Evolutionary conservation across 2,113 vertebrate genomes (phyloP).

Genomic region (Ameiurus melas): DNA sequence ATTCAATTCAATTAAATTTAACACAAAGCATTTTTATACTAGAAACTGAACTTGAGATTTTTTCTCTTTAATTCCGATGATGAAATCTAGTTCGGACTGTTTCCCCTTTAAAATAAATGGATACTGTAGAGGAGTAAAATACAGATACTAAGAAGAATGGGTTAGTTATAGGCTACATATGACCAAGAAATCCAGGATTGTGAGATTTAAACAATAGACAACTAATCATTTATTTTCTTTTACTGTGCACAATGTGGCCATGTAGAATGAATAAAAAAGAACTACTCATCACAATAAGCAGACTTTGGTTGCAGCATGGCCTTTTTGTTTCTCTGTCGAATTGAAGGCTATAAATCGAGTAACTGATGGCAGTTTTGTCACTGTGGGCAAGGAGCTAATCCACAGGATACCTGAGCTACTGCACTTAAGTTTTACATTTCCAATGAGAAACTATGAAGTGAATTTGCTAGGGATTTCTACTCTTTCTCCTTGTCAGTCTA

Average conservation of each 20-base stretch:
- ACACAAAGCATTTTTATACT: conserved; percentile 54
- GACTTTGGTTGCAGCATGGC: neutral
- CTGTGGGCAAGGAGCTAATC: conserved; percentile 10
- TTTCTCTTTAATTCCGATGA: conserved; percentile 29
- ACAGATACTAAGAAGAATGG: neutral
- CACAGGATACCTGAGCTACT: conserved; percentile 1
- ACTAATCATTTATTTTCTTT: conserved; percentile 8
- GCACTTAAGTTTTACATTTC: conserved; percentile 1
- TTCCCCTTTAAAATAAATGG: neutral
- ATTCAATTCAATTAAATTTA: conserved; percentile 77
- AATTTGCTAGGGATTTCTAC: conserved; percentile 30
- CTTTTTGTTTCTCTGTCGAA: conserved; percentile 4
- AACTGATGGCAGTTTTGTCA: conserved; percentile 24
- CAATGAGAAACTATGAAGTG: neutral
- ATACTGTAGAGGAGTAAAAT: neutral
- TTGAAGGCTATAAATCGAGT: neutral
- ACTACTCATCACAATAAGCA: conserved; percentile 25
- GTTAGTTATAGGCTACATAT: too few species aligned
- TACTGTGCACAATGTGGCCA: neutral
- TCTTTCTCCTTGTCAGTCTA: conserved; percentile 31
- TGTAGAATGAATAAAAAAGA: neutral
- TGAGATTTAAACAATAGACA: neutral
- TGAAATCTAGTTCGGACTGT: conserved; percentile 20
- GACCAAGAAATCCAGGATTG: neutral
- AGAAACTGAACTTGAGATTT: conserved; percentile 68